Conservation (phyloP, 2,797 vertebrate species). For the Cuculus canorus region DNA sequence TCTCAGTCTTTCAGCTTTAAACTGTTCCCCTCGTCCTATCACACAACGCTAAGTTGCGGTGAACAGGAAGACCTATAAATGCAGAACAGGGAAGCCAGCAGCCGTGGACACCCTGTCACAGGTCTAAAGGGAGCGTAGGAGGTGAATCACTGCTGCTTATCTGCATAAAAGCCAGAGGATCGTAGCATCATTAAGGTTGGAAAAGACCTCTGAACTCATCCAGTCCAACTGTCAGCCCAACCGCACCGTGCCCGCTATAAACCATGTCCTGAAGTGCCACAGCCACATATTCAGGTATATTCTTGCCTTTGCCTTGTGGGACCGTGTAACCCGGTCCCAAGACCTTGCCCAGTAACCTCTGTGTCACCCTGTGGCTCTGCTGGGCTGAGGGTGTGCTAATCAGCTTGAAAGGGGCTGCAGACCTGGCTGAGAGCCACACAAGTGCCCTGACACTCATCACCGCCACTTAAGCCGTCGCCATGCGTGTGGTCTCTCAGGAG, state of each 20-base stretch:
- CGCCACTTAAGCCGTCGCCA: rapidly evolving
- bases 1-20: too few relatives aligned
- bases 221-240: too few relatives aligned
- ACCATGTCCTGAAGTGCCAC: too few relatives aligned
- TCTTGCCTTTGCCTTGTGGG: neutral
- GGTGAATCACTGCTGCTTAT: neutral
- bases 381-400: neutral
- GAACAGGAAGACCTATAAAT: neutral
- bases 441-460: neutral
- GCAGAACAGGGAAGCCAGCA: neutral
- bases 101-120: neutral
- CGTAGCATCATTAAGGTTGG: too few relatives aligned
- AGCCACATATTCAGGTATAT: neutral
- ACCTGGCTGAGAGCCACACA: neutral
- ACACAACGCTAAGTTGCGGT: neutral
- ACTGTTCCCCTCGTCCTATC: too few relatives aligned
- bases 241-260: too few relatives aligned
- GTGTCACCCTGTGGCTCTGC: neutral
- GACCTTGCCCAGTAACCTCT: neutral
- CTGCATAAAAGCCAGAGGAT: neutral
- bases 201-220: too few relatives aligned
- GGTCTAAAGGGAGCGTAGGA: neutral
- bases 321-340: rapidly evolving
- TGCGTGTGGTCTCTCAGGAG: too few relatives aligned
- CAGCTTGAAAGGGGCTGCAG: neutral